Evolutionary conservation across 2,797 vertebrate species (phyloP), one percentile per base, ranked within the genome.

Genomic region (Xyrichtys novacula): DNA sequence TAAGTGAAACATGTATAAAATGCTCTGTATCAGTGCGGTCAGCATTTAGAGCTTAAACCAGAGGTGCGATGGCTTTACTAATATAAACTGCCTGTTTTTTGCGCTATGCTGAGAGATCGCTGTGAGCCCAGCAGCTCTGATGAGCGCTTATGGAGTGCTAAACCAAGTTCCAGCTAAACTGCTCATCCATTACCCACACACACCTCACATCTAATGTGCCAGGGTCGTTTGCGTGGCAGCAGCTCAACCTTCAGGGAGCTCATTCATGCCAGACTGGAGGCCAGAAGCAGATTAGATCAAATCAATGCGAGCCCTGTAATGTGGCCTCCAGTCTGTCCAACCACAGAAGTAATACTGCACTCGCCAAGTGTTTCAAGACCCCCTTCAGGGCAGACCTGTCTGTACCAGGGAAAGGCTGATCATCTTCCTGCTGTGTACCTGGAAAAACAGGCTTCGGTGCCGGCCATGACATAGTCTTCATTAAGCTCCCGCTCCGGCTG

Each of bases 211-310:
- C 89, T 92, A 92, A 91, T 93, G 92, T 85, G 87, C 87, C 70
- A 68, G 89, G 88, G 89, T 89, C 82, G 88, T 93, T 92, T 92
- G 89, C 87, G 89, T 91, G 87, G 88, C 88, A 89, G 83, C 63
- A 76, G 78, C 84, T 85, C 70, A 86, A 86, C 87, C 88, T 86
- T 92, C 80, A 73, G 89, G 91, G 89, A 91, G 63, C 80, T 88
- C 85, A 76, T 90, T 88, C 86, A 79, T 81, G 85, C 81, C 71
- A 80, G 87, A 86, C 73, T 81, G 50, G 71, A 85, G 87, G 74
- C 89, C 80, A 36, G 80, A 52, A 76, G 76, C 74, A 81, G 79
- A 93, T 93, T 93, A 90, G 86, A 89, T 93, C 88, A 80, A 93
- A 93, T 95, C 93, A 89, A 81, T 90, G 74, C 66, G 80, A 88